phyloP scores from a whole-genome alignment of 2,888 invertebrate genomes.

The Dione juno region DNA sequence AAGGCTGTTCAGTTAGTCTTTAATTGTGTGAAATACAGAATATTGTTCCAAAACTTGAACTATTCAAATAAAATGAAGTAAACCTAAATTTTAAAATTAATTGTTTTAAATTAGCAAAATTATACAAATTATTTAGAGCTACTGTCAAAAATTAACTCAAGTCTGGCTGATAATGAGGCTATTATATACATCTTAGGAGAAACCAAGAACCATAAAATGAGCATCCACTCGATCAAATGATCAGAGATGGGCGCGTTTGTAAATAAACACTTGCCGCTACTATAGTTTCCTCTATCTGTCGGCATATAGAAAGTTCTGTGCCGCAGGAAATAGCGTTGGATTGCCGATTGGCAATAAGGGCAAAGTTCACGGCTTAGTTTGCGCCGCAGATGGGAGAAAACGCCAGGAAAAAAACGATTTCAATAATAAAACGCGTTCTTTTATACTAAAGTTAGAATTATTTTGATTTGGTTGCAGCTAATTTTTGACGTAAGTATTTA shows the following conservation, averaged over 20 bases:
- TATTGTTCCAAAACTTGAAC: too few species aligned
- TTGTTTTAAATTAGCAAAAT: too few species aligned
- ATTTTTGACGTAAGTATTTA: too few species aligned
- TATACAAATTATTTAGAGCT: too few species aligned
- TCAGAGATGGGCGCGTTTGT: not conserved
- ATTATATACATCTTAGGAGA: too few species aligned
- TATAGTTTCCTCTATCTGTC: constrained; percentile 23
- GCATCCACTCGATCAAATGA: not conserved
- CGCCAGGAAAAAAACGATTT: constrained; percentile 47
- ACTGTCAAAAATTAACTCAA: too few species aligned
- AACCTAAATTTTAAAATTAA: too few species aligned
- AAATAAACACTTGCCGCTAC: constrained; percentile 21
- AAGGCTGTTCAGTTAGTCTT: too few species aligned
- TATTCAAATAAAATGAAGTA: too few species aligned
- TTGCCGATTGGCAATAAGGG: constrained; percentile 53
- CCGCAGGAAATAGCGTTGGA: constrained; percentile 43
- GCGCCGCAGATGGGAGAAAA: constrained; percentile 48
- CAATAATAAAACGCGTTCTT: constrained; percentile 18
- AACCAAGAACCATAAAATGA: too few species aligned
- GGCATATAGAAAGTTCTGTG: constrained; percentile 39
- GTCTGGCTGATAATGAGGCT: too few species aligned
- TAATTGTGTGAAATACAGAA: too few species aligned
- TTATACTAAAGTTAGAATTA: not conserved
- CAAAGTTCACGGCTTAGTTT: constrained; percentile 60
- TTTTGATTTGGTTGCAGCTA: not conserved